Evolutionary conservation across 2,797 vertebrate species (phyloP).

Genomic region (Rhinogobio ventralis): DNA sequence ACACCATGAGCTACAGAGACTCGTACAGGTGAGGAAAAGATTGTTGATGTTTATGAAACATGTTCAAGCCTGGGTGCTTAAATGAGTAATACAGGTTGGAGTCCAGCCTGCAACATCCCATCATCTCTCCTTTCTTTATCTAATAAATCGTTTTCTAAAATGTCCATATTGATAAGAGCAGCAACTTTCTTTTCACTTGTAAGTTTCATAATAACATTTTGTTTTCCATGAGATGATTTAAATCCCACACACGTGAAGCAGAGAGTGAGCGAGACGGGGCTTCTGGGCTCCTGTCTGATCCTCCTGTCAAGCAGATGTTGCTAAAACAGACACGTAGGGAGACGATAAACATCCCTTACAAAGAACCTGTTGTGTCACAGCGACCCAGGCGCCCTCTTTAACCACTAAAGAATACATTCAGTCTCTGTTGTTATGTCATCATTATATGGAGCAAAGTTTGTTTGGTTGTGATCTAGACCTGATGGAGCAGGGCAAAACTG

Average conservation of each 20-base stretch:
- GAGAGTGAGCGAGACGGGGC: not conserved
- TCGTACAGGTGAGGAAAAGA: constrained; percentile 89
- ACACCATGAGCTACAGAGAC: constrained; percentile 98
- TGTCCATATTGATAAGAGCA: not conserved
- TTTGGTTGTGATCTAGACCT: constrained; percentile 39
- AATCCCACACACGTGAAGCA: not conserved
- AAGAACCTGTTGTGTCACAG: constrained; percentile 37
- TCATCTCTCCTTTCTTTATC: not conserved
- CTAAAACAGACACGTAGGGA: constrained; percentile 41
- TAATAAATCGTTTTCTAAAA: not conserved
- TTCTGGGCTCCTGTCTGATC: constrained; percentile 1
- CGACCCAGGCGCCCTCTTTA: constrained; percentile 30
- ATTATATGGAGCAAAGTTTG: constrained; percentile 46
- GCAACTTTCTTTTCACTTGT: not conserved
- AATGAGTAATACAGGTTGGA: not conserved
- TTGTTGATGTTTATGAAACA: not conserved
- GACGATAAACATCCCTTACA: constrained; percentile 30
- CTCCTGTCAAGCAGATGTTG: constrained; percentile 52
- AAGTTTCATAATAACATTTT: not conserved
- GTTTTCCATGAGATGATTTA: constrained; percentile 12
- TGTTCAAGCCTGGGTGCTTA: not conserved
- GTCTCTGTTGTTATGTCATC: constrained; percentile 32
- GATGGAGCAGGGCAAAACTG: constrained; percentile 15
- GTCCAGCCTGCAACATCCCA: not conserved
- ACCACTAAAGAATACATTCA: constrained; percentile 24